phyloP scores from a whole-genome alignment of 2,888 invertebrate genomes.

The Fragum fragum region DNA sequence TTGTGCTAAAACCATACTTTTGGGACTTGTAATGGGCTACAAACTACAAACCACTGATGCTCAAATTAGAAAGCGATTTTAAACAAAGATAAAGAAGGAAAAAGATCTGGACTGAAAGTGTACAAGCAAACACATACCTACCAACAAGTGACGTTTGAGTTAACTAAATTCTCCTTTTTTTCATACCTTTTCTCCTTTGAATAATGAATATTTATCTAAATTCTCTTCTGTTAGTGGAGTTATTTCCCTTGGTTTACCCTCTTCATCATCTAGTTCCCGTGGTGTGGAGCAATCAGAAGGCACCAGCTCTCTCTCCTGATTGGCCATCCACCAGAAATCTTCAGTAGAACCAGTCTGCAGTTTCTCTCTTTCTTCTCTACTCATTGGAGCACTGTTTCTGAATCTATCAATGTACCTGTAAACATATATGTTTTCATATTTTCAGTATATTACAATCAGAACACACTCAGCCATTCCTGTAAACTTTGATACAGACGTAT shows the following conservation, averaged over 20 bases:
- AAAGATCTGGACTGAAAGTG: too few species aligned
- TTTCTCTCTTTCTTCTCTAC: conserved; percentile 78
- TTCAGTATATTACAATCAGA: too few species aligned
- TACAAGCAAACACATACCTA: too few species aligned
- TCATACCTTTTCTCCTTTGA: not conserved
- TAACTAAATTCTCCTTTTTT: too few species aligned
- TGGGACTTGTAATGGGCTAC: too few species aligned
- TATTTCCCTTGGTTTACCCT: not conserved
- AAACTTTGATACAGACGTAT: too few species aligned
- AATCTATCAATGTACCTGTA: conserved; percentile 82
- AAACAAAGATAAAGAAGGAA: too few species aligned
- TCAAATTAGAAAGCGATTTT: too few species aligned
- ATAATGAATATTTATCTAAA: conserved; percentile 32
- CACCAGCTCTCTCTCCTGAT: conserved; percentile 29
- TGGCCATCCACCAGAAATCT: conserved; percentile 83
- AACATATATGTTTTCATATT: not conserved
- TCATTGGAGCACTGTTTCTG: conserved; percentile 80
- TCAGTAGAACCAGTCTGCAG: conserved; percentile 49
- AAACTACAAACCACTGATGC: too few species aligned
- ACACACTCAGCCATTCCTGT: too few species aligned
- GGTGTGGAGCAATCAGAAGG: conserved; percentile 66
- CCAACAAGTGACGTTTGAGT: too few species aligned
- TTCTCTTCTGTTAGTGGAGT: conserved; percentile 56
- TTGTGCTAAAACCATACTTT: too few species aligned
- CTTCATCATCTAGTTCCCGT: conserved; percentile 5